These are phyloP conservation scores for Manacus vitellinus DNA, from an alignment of 2,113 vertebrate species.

Conservation along the genomic window DNA sequence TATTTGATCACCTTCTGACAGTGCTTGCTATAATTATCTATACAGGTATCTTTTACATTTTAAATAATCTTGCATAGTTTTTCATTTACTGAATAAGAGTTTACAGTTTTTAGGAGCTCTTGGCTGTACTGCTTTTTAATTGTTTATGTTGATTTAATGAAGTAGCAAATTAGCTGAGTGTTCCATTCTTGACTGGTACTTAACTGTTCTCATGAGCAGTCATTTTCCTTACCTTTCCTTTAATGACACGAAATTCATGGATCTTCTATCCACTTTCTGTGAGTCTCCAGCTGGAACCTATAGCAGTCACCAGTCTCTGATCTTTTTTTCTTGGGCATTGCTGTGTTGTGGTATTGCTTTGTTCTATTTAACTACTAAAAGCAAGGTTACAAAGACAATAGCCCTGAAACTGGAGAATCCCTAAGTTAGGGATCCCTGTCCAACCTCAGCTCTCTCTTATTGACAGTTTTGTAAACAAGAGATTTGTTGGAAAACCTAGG, in stretches of 20 bases:
- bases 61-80: neutral
- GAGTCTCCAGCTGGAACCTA: neutral
- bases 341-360: neutral
- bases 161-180: neutral
- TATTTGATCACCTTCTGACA: neutral
- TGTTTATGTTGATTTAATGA: neutral
- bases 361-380: neutral
- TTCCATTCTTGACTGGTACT: neutral
- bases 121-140: neutral
- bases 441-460: neutral
- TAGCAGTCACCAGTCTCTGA: neutral
- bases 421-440: neutral
- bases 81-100: neutral
- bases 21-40: neutral
- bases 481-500: neutral
- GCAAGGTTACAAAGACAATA: neutral
- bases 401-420: neutral
- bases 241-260: neutral
- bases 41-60: neutral
- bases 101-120: neutral
- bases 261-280: neutral
- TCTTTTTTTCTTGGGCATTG: neutral
- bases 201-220: neutral
- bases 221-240: neutral
- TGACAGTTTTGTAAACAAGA: neutral